Evolutionary conservation across 2,888 invertebrate genomes (phyloP), one percentile per base, ranked within the genome.

Genomic region (Lysandra coridon): DNA sequence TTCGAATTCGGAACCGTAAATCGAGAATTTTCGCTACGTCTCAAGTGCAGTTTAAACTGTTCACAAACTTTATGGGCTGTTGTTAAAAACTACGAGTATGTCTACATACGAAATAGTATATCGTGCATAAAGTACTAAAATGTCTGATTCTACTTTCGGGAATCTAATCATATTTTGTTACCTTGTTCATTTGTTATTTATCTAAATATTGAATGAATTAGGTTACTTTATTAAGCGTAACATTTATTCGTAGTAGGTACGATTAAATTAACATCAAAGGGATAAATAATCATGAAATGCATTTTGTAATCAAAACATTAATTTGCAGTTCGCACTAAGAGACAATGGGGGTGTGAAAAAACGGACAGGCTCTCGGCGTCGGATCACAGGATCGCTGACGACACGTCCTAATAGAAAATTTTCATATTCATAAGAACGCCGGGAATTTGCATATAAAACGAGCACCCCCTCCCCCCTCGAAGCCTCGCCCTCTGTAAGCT

Each of bases 361-460:
- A 87, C 85, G 87, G 85, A 87, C 85, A 87, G 87, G 84, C 85
- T 86, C 85, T 84, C 85, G 23, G 23, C 23, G 23, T 23, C 23
- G 86, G 69, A 88, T 91, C 90, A 90, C 89, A 88, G 86, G 89
- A 90, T 86, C 88, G 93, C 93, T 93, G 94, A 93, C 90, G 93
- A 92, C 93, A 92, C 90, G 92, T 92, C 92, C 92, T 94, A 93
- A 94, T 94, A 94, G 93, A 94, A 94, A 94, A 94, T 94, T 94
- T 94, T 94, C 94, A 94, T 94, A 94, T 94, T 94, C 94, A 94
- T 94, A 94, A 94, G 93, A 90, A 92, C 91, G 92, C 91, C 87
- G 88, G 85, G 88, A 89, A 94, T 94, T 94, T 93, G 91, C 94
- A 94, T 94, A 93, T 92, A 94, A 94, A 94, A 94, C 94, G 93